A percentile compares a stretch with the other conserved stretches of the same genome.
Evolutionary conservation across 2,797 vertebrate species (phyloP).

Genomic region (Eremophila alpestris): DNA sequence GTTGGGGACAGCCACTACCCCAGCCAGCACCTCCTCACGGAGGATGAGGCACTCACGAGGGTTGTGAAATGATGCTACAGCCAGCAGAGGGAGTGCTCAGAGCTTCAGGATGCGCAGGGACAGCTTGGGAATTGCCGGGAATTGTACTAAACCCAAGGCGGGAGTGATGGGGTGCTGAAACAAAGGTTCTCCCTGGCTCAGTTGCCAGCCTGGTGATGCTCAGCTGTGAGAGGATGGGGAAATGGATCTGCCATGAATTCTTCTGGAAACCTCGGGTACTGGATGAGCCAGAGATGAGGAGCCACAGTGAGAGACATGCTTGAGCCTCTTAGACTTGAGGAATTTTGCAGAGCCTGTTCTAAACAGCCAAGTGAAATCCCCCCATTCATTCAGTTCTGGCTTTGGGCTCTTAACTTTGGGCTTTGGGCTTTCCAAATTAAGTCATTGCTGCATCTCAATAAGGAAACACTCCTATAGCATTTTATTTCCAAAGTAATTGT

Average conservation of each 20-base stretch:
- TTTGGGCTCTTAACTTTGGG: not conserved
- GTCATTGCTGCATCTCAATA: not conserved
- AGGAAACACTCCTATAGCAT: not conserved
- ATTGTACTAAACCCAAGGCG: accelerated
- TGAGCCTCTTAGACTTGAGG: not conserved
- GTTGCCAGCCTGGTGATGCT: not conserved
- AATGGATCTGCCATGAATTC: not conserved
- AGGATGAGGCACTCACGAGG: not conserved
- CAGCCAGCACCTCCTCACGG: not conserved
- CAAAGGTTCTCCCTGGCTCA: not conserved
- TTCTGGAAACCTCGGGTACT: not conserved
- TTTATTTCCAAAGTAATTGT: not conserved
- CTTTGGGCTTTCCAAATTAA: not conserved
- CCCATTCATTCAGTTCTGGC: not conserved
- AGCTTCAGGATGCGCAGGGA: not conserved
- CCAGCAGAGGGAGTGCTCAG: conserved; percentile 49
- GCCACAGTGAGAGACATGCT: not conserved
- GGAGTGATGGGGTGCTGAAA: accelerated
- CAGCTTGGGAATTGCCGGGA: accelerated
- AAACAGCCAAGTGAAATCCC: not conserved
- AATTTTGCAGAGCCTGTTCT: not conserved
- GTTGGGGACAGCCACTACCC: not conserved
- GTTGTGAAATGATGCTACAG: not conserved
- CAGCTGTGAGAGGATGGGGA: not conserved
- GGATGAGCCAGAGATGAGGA: not conserved